Base-by-base conservation (phyloP, 1,140 invertebrate species). In the Sesamia nonagrioides region DNA sequence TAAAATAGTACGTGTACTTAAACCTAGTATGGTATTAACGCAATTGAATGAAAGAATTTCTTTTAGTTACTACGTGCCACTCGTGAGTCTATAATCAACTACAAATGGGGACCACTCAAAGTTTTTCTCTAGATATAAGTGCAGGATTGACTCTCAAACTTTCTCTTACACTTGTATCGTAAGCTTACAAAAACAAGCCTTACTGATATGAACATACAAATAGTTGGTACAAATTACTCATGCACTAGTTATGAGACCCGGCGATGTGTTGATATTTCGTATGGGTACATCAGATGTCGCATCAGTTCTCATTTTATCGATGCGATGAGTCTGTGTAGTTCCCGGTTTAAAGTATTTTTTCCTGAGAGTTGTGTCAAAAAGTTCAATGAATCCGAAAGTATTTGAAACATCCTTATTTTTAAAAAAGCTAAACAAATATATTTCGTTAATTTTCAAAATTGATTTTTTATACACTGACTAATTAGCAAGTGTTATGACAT, bases 81-180 rank as follows among this genome's bases (percentile, higher is more conserved):
- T 37, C 1, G 13, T 13, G 13, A 35, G 60, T n/a, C n/a, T 63
- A 18, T 40, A 63, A 63, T 63, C 58, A 61, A 27, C 33, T 33
- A 37, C 33, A 37, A 37, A 61, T 61, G 15, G 15, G n/a, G 21
- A 15, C 35, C 35, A 40, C 60, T 63, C n/a, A 9, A 18, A 3
- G 21, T 56, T 56, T 27, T 27, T 63, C 35, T 63, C 7, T 13
- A 35, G n/a, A 11, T n/a, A 33, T n/a, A n/a, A 61, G 60, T 63
- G n/a, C 60, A 63, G 60, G 60, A 63, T 63, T 40, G 35, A 35
- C 9, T 61, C 13, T n/a, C 33, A n/a, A 63, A 63, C 60, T 63
- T 63, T 63, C 60, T 40, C 60, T 33, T 9, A 63, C 15, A 18
- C 15, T 63, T 21, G 21, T 21, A 54, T 21, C 52, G 52, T 9